Base-by-base conservation (phyloP, 2,797 vertebrate genomes). In the Sebastes ruberrimus region DNA sequence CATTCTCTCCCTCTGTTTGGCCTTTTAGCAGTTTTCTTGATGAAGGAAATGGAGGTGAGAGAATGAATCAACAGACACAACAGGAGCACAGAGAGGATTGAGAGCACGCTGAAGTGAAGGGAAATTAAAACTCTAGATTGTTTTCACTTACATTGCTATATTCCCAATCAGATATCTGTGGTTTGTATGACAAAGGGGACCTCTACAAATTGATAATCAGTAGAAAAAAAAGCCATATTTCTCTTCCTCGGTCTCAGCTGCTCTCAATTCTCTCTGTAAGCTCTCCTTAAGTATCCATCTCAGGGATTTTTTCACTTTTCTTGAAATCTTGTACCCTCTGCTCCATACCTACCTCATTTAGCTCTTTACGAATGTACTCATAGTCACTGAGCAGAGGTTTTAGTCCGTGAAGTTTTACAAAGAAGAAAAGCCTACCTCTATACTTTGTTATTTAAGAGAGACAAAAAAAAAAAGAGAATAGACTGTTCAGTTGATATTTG, bases 311-410 rank as follows among this genome's bases (percentile, higher is more conserved):
- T 94, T 96, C 94, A 92, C 92, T 94, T 92, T 95, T 96, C 94
- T 96, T 96, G 93, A 96, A 95, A 95, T 93, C 94, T 94, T 93
- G 88, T 94, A 93, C 91, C 96, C 96, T 96, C 97, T 97, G 95
- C 96, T 97, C 97, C 96, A 96, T 92, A 97, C 97, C 98, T 99
- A 99, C 98, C 98, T 99, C 98, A 98, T 97, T 97, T 97, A 96
- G 96, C 97, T 97, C 97, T 92, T 97, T 97, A 97, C 97, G 97
- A 98, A 99, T 98, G 98, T 99, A 98, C 96, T 97, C 96, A 89
- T 89, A 89, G 90, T 94, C 95, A 89, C 94, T 94, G 96, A 97
- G 97, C 97, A 98, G 97, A 97, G 97, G 96, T 96, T 95, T 90
- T 96, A 97, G 95, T 97, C 97, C 96, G 97, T 98, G 96, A 98